Conservation (phyloP, 2,888 invertebrate genomes). For the Endotricha flammealis region DNA sequence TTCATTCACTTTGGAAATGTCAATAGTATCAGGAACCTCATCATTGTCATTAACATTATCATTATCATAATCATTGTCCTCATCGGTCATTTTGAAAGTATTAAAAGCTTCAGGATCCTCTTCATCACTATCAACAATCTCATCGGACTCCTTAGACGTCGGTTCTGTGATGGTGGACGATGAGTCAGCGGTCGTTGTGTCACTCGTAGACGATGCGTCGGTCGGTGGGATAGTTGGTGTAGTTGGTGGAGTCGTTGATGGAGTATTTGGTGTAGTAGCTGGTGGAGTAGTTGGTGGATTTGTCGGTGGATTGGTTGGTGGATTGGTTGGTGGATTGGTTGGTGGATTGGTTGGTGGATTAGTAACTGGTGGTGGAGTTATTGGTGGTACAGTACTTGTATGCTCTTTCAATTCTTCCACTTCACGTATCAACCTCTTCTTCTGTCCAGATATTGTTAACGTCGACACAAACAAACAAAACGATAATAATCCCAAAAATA, state of each 20-base stretch:
- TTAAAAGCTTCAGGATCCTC: neutral
- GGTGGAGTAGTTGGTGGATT: neutral
- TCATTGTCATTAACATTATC: neutral
- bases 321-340: neutral
- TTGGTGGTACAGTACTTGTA: slow-evolving; percentile 2
- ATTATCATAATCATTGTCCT: too few relatives aligned
- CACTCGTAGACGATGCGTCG: slow-evolving; percentile 1
- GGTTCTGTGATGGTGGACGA: neutral
- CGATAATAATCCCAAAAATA: slow-evolving; percentile 47
- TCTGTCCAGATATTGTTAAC: slow-evolving; percentile 50
- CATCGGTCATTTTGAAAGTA: too few relatives aligned
- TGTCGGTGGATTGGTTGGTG: neutral
- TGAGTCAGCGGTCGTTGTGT: neutral
- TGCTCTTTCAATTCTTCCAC: slow-evolving; percentile 31
- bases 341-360: slow-evolving; percentile 3
- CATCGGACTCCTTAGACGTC: too few relatives aligned
- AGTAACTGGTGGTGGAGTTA: neutral
- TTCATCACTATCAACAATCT: too few relatives aligned
- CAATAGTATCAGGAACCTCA: neutral
- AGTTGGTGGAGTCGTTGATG: neutral
- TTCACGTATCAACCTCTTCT: slow-evolving; percentile 34
- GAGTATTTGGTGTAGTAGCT: neutral
- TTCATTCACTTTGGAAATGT: neutral
- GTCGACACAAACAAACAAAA: slow-evolving; percentile 62
- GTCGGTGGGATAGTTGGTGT: neutral